A percentile compares a stretch with the other conserved stretches of the same genome.
Conservation (phyloP, 2,888 invertebrate genomes). For the Drosophila atroscutellata region DNA sequence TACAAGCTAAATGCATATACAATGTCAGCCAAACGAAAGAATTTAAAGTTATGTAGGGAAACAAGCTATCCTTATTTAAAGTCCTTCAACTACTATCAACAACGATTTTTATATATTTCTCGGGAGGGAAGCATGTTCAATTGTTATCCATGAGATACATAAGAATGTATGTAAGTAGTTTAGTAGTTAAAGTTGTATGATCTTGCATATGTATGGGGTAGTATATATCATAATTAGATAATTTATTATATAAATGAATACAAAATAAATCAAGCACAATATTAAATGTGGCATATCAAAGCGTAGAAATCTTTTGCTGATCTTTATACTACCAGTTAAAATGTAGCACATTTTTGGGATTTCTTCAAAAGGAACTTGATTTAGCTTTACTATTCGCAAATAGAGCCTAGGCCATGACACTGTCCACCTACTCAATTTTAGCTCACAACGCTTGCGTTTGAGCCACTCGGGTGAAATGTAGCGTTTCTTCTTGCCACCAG, state of each 20-base stretch:
- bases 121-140: neutral
- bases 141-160: neutral
- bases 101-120: neutral
- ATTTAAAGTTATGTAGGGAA: neutral
- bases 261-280: neutral
- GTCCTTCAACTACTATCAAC: neutral
- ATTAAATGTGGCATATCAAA: neutral
- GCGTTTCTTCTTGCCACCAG: slow-evolving; percentile 80
- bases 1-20: slow-evolving; percentile 1
- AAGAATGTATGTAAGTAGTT: neutral
- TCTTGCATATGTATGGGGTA: neutral
- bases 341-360: neutral
- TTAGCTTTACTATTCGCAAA: neutral
- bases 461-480: slow-evolving; percentile 84
- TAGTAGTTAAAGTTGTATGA: neutral
- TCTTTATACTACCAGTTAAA: neutral
- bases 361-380: neutral
- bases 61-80: neutral
- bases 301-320: neutral
- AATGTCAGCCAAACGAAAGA: slow-evolving; percentile 2
- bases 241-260: neutral
- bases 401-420: neutral
- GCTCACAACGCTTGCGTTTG: slow-evolving; percentile 84
- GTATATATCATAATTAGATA: neutral
- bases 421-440: slow-evolving; percentile 80